Evolutionary conservation across 2,113 vertebrate genomes (phyloP), one percentile per base, ranked within the genome.

Genomic region (Noturus placidus): DNA sequence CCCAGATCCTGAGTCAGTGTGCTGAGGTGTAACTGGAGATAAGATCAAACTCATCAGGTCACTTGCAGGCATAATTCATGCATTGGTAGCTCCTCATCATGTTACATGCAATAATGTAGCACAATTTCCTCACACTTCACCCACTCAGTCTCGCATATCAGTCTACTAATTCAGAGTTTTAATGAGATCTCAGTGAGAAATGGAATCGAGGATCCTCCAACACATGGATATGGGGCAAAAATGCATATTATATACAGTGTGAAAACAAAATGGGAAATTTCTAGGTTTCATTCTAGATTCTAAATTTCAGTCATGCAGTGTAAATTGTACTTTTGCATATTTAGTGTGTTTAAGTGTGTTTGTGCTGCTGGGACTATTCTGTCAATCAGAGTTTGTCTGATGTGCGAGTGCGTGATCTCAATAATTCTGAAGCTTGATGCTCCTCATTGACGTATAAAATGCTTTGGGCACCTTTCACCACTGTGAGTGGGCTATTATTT

Each of bases 401-500:
- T 57, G 72, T 74, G 15, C 27, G 38, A 76, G 63, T 87, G 70
- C 82, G 63, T 85, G 78, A 77, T 87, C 57, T 56, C 82, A 89
- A 46, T 87, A 80, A 74, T 42, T 33, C 78, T 56, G 52, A 46
- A 4, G 22, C 81, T 67, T 50, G 50, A 84, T 83, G 82, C 87
- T 79, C 25, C 77, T 89, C 72, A 80, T 54, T 82, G 87, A 22
- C 33, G 10, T 20, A 42, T 42, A 38, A 65, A 50, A 86, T 63
- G 74, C 33, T 33, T 27, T 63, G 72, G 33, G n/a, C 65, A 91
- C 86, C 88, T 89, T 85, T 61, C 59, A 56, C 83, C 80, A 70
- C 81, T 78, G 88, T 92, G 84, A 86, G 56, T 50, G 35, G 78
- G 86, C 89, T 91, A 90, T 91, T 94, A 93, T 95, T 95, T 93